Percentiles rank a stretch among this genome's conserved stretches.
Conservation (phyloP, 2,113 vertebrate species). For the Glaucidium brasilianum region DNA sequence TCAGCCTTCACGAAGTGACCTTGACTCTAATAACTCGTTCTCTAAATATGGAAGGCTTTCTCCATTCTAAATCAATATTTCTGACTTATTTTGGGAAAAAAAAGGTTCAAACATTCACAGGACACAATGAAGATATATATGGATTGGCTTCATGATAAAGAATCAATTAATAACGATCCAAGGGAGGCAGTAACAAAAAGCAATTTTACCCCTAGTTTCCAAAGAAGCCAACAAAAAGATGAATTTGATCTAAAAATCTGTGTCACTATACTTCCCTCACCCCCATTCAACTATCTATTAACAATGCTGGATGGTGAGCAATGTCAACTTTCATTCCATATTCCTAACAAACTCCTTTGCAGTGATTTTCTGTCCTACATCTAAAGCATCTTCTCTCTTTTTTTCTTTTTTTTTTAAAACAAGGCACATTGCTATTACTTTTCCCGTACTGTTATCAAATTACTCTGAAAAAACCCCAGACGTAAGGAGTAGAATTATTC, state of each 20-base stretch:
- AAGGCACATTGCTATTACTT: not conserved
- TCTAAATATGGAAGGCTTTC: not conserved
- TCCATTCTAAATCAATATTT: slow-evolving; percentile 5
- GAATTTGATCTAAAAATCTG: not conserved
- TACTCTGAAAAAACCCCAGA: not conserved
- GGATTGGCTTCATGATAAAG: slow-evolving; percentile 22
- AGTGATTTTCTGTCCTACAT: not conserved
- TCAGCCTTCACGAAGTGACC: not conserved
- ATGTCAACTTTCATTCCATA: not conserved
- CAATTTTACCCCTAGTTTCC: not conserved
- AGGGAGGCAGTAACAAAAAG: not conserved
- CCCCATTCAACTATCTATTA: not conserved
- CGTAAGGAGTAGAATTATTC: not conserved
- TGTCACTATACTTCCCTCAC: not conserved
- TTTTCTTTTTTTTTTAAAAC: not conserved
- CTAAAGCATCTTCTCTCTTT: not conserved
- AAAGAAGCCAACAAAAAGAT: slow-evolving; percentile 10
- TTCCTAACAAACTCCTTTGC: not conserved
- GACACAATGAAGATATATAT: slow-evolving; percentile 7
- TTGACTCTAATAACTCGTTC: not conserved
- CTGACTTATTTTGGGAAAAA: not conserved
- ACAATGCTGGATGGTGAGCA: not conserved
- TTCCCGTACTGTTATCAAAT: not conserved
- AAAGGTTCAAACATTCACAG: not conserved
- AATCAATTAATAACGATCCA: slow-evolving; percentile 52